A percentile compares a stretch with the other conserved stretches of the same genome.
Evolutionary conservation across 2,888 invertebrate genomes (phyloP).

Genomic region (Onchidella celtica): DNA sequence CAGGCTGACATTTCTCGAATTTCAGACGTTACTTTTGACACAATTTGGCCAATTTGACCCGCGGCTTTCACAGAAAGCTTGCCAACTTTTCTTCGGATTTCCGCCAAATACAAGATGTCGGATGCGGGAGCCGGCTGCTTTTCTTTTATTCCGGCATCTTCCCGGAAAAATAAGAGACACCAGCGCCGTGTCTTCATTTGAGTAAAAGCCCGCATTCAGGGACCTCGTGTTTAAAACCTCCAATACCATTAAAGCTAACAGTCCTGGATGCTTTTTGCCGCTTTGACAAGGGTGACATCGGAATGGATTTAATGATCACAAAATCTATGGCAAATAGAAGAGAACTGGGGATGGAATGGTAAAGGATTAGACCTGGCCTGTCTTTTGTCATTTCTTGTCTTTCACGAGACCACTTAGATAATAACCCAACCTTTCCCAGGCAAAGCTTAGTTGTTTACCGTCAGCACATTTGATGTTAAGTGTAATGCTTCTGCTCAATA

Average conservation of each 20-base stretch:
- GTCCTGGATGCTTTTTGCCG: background rate
- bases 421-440: slow-evolving; percentile 9
- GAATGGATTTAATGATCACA: background rate
- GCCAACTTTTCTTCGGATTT: background rate
- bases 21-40: background rate
- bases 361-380: background rate
- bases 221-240: background rate
- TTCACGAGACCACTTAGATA: slow-evolving; percentile 9
- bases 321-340: background rate
- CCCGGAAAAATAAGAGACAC: background rate
- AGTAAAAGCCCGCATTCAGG: slow-evolving; percentile 22
- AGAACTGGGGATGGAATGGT: background rate
- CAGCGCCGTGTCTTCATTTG: background rate
- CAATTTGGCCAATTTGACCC: background rate
- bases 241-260: background rate
- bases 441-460: background rate
- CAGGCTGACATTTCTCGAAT: no score
- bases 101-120: background rate
- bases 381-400: background rate
- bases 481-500: slow-evolving; percentile 16
- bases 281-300: slow-evolving; percentile 10
- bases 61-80: background rate
- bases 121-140: background rate
- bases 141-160: background rate
- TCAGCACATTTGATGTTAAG: slow-evolving; percentile 15